Base-by-base conservation (phyloP, 2,113 vertebrate species). In the Oriolus oriolus region DNA sequence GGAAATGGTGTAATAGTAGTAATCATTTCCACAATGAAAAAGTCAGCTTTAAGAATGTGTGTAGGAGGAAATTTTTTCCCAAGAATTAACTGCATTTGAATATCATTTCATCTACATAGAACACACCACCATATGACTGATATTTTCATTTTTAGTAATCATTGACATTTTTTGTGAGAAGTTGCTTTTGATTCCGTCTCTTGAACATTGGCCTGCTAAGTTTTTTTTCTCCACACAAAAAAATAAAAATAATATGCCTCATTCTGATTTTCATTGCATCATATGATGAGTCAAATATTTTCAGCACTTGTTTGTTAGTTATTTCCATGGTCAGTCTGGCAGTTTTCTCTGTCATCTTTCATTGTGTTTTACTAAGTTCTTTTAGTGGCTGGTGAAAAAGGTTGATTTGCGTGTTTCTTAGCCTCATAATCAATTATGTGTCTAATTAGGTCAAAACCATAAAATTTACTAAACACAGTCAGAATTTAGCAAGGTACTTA, bases 41-140 rank as follows among this genome's bases (percentile, higher is more conserved):
- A 82, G 50, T 89, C 63, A 86, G 14, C 60, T 77, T 92, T 80
- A 92, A 95, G 75, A 90, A 91, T 77, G 39, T 95, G 75, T 80
- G 95, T 96, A 76, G 94, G 91, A 95, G 69, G 91, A 91, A 93
- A 35, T 84, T 89, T 66, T 97, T 95, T 94, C 95, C 90, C 52
- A 95, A 91, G 83, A 96, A 96, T 74, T 94, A 93, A 65, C 52
- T 85, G n/a, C 81, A 73, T 89, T 93, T 84, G 47, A 86, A 70
- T 95, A 87, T 81, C 19, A 87, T 76, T 80, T 96, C 27, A 76
- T 81, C 41, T 91, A 83, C 90, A 70, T 93, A 86, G 45, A 73
- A 37, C 50, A 57, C 52, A 77, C 52, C n/a, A 90, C 59, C 71
- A 4, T 84, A 56, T 91, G 75, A 81, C 50, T 88, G 45, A 33